These are phyloP conservation scores for Sympetrum striolatum DNA, from an alignment of 2,888 invertebrate genomes.

Conservation along the genomic window DNA sequence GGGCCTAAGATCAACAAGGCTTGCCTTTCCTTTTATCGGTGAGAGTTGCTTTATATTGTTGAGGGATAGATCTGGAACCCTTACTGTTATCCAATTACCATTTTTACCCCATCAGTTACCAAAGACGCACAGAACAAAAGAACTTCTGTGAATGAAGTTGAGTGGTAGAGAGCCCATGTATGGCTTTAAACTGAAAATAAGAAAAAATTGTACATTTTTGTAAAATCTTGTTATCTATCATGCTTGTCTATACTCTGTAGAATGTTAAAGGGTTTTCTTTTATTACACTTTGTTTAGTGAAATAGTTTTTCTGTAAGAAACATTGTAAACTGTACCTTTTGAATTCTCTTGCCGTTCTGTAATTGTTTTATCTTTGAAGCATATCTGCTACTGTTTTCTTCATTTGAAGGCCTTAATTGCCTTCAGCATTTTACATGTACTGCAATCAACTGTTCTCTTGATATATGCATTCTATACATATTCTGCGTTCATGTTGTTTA, in stretches of 20 bases:
- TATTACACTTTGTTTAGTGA: slow-evolving; percentile 42
- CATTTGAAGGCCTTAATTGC: neutral
- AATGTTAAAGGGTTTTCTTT: slow-evolving; percentile 39
- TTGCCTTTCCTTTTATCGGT: neutral
- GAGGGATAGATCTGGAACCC: neutral
- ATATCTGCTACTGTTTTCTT: slow-evolving; percentile 25
- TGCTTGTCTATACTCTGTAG: slow-evolving; percentile 44
- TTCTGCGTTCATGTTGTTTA: slow-evolving; percentile 22
- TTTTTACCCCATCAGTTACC: slow-evolving; percentile 43
- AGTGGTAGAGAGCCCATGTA: slow-evolving; percentile 10
- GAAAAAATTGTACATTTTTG: slow-evolving; percentile 22
- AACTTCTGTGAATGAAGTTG: slow-evolving; percentile 24
- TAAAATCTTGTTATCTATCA: slow-evolving; percentile 44
- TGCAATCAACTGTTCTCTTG: slow-evolving; percentile 6
- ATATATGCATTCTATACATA: neutral
- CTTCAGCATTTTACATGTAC: neutral
- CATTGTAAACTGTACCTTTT: slow-evolving; percentile 27
- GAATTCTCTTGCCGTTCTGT: slow-evolving; percentile 28
- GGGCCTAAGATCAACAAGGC: neutral
- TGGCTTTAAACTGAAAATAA: slow-evolving; percentile 34
- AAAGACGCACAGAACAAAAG: slow-evolving; percentile 44
- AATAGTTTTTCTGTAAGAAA: slow-evolving; percentile 42
- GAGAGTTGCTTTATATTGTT: slow-evolving; percentile 12
- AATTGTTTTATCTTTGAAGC: slow-evolving; percentile 28
- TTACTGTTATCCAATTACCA: slow-evolving; percentile 38